Percentiles rank a stretch among this genome's conserved stretches.
These are phyloP conservation scores for Nephrotoma appendiculata DNA, from an alignment of 2,888 invertebrate species.

Conservation along the genomic window DNA sequence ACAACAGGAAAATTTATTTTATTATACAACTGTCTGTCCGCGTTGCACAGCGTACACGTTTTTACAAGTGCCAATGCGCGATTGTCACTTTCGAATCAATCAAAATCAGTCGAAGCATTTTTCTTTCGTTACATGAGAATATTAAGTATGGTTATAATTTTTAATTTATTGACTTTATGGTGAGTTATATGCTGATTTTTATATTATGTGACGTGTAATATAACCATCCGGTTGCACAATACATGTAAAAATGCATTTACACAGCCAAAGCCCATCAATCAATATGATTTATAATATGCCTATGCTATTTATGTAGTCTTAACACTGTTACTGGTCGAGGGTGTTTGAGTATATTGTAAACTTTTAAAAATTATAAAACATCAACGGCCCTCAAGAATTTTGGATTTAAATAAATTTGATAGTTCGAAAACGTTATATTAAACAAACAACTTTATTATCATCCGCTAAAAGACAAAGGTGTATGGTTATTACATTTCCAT, in stretches of 20 bases:
- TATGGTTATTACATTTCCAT: too few species aligned
- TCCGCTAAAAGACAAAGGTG: too few species aligned
- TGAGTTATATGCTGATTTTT: too few species aligned
- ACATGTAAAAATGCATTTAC: background rate
- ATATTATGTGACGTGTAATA: background rate
- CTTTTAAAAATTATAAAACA: too few species aligned
- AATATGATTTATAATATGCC: background rate
- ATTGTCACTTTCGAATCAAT: background rate
- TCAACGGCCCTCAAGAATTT: too few species aligned
- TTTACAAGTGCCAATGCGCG: background rate
- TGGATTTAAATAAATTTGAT: too few species aligned
- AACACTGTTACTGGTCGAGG: background rate
- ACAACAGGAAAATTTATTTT: background rate
- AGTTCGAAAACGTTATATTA: too few species aligned
- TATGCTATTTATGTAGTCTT: background rate
- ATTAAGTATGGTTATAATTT: too few species aligned
- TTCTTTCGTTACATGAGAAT: background rate
- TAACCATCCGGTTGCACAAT: background rate
- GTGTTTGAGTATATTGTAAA: too few species aligned
- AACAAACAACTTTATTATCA: too few species aligned
- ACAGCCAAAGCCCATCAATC: background rate
- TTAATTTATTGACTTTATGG: too few species aligned
- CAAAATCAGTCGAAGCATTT: background rate
- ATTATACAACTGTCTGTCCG: background rate
- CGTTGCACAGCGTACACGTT: too few species aligned